Conservation (phyloP, 2,113 vertebrate genomes). For the Larimichthys polyactis region DNA sequence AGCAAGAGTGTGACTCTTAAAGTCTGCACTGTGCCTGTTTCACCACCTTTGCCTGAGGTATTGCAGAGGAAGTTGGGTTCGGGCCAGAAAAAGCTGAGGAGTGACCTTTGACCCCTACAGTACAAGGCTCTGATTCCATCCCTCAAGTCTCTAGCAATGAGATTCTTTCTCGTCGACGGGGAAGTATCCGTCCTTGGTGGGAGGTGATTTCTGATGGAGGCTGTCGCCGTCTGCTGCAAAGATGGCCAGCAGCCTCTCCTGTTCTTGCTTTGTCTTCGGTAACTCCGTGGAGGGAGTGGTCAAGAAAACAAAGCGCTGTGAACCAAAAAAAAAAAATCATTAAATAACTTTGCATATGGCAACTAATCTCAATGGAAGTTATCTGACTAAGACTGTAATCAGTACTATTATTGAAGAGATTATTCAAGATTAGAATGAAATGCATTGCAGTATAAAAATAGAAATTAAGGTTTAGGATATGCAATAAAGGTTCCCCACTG, state of each 20-base stretch:
- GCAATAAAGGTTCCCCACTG: not conserved
- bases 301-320: constrained; percentile 76
- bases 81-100: constrained; percentile 36
- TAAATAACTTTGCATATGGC: not conserved
- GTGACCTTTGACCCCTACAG: constrained; percentile 36
- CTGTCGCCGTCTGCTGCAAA: constrained; percentile 69
- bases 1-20: not conserved
- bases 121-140: constrained; percentile 7
- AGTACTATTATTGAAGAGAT: not conserved
- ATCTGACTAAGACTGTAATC: not conserved
- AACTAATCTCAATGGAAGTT: no score
- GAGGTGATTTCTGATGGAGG: constrained; percentile 61
- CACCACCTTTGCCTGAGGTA: constrained; percentile 60
- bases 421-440: not conserved
- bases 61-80: constrained; percentile 22
- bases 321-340: not conserved
- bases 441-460: not conserved
- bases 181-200: constrained; percentile 78
- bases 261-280: constrained; percentile 78
- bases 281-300: constrained; percentile 79
- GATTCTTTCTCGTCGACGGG: constrained; percentile 82
- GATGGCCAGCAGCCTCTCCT: constrained; percentile 76
- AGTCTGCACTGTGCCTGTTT: constrained; percentile 39
- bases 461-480: not conserved
- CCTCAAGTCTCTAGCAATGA: constrained; percentile 72